A percentile compares a stretch with the other conserved stretches of the same genome.
Conservation (phyloP, 1,140 invertebrate species). For the Sarcophaga bullata region DNA sequence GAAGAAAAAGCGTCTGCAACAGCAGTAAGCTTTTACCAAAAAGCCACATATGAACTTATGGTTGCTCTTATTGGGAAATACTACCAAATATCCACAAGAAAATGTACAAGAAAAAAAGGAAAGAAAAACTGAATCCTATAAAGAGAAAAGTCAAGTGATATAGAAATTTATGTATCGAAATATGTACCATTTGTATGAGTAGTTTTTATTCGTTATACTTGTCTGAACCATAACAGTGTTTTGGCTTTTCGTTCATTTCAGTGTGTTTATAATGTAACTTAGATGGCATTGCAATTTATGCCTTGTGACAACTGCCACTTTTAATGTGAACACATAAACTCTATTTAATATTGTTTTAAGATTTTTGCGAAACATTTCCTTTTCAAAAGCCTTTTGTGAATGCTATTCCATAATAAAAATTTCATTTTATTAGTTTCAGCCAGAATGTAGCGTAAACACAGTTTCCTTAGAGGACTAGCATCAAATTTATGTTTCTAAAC, state of each 20-base stretch:
- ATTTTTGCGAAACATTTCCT: too few relatives aligned
- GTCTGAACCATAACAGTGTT: neutral
- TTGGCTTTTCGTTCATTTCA: neutral
- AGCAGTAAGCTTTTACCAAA: neutral
- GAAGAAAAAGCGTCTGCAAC: neutral
- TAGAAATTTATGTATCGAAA: neutral
- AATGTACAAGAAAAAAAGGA: too few relatives aligned
- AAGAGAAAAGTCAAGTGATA: neutral
- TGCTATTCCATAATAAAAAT: too few relatives aligned
- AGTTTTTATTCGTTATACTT: neutral
- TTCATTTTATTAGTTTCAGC: too few relatives aligned
- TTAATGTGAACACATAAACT: neutral
- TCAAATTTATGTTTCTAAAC: too few relatives aligned
- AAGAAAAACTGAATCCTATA: neutral
- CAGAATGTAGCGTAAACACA: too few relatives aligned
- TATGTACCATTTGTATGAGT: neutral
- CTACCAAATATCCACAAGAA: neutral
- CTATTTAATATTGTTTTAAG: neutral
- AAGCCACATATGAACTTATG: neutral
- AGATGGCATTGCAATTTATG: constrained; percentile 35
- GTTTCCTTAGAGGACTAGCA: too few relatives aligned
- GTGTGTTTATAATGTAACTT: constrained; percentile 26
- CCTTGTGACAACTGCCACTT: constrained; percentile 38
- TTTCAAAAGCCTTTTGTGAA: too few relatives aligned
- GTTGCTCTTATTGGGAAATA: too few relatives aligned